A percentile compares a stretch with the other conserved stretches of the same genome.
These are phyloP conservation scores for Coracopsis vasa DNA, from an alignment of 2,113 vertebrate genomes.

Conservation along the genomic window DNA sequence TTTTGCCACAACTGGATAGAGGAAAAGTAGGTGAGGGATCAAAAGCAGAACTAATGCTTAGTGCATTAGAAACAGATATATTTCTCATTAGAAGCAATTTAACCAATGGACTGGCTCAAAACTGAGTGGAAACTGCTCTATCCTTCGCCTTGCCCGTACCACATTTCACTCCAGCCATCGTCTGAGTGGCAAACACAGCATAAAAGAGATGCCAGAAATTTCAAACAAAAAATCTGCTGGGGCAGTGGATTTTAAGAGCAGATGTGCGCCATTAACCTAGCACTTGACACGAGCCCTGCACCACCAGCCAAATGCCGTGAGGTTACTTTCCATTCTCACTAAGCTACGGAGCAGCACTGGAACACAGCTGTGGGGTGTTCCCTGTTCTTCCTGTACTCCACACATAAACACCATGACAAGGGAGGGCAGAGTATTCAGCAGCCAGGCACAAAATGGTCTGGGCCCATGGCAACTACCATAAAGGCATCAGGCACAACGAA, in stretches of 20 bases:
- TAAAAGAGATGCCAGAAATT: neutral
- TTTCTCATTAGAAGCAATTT: neutral
- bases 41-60: neutral
- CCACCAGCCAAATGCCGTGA: neutral
- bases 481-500: neutral
- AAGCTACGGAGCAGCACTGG: neutral
- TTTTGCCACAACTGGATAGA: neutral
- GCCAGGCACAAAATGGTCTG: neutral
- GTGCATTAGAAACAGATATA: neutral
- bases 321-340: neutral
- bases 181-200: neutral
- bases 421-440: neutral
- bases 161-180: neutral
- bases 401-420: fast-evolving
- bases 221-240: neutral
- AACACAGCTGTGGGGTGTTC: neutral
- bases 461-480: neutral
- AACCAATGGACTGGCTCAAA: neutral
- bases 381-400: neutral
- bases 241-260: neutral
- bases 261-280: neutral
- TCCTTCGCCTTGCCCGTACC: neutral
- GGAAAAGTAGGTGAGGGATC: neutral
- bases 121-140: neutral
- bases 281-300: neutral